These are phyloP conservation scores for Punctoribates punctum DNA, from an alignment of 2,888 invertebrate genomes.

Conservation along the genomic window DNA sequence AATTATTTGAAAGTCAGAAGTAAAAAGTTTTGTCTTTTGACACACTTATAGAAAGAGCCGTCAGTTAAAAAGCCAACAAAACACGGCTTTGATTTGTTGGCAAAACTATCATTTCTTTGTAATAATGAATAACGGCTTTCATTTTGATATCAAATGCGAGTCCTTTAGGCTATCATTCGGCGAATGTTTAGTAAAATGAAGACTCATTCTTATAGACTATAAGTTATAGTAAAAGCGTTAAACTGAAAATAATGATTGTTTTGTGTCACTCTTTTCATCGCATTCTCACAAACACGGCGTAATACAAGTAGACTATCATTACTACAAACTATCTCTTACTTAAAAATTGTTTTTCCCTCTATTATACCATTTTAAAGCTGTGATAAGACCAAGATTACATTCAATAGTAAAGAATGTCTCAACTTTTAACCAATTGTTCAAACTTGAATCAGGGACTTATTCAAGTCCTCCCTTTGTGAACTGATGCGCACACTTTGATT, in stretches of 20 bases:
- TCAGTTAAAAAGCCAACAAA: constrained; percentile 25
- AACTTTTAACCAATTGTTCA: too few species aligned
- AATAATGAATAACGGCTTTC: constrained; percentile 15
- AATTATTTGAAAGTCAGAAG: background rate
- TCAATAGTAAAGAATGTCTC: too few species aligned
- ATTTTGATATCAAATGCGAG: constrained; percentile 18
- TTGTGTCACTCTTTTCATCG: constrained; percentile 15
- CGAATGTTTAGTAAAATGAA: background rate
- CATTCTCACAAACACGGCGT: constrained; percentile 5
- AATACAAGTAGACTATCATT: constrained; percentile 23
- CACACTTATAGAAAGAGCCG: constrained; percentile 15
- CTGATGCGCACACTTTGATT: too few species aligned
- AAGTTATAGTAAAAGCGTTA: constrained; percentile 23
- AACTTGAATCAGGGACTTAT: too few species aligned
- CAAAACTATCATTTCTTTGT: constrained; percentile 32
- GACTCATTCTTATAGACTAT: background rate
- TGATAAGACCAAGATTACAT: too few species aligned
- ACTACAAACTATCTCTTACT: constrained; percentile 18
- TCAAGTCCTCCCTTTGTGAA: too few species aligned
- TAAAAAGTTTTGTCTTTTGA: constrained; percentile 12
- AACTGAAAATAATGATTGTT: constrained; percentile 28
- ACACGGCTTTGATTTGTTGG: constrained; percentile 22
- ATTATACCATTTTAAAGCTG: background rate
- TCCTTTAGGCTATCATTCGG: constrained; percentile 26
- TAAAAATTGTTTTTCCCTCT: background rate